Conservation (phyloP, 2,113 vertebrate genomes). For the Naja naja region DNA sequence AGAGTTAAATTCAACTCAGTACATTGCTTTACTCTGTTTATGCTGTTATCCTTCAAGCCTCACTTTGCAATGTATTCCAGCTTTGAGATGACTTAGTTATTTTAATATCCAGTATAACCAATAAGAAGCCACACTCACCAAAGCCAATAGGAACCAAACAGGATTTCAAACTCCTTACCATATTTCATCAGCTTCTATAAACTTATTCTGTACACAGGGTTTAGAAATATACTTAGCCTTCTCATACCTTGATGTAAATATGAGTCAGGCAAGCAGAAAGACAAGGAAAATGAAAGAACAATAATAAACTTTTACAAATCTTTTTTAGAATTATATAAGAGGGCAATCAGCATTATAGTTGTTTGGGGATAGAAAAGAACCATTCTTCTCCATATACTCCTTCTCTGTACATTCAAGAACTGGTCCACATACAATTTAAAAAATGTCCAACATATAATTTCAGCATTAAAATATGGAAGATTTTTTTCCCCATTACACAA, state of each 20-base stretch:
- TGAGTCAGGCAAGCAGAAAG: not conserved
- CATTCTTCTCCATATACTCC: not conserved
- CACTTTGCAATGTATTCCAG: not conserved
- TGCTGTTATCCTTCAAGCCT: not conserved
- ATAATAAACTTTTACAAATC: not conserved
- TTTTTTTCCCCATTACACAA: not conserved
- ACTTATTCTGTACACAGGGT: not conserved
- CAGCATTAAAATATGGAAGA: not conserved
- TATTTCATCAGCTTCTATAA: not conserved
- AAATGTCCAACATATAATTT: not conserved
- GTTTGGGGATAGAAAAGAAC: not conserved
- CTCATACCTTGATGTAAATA: not conserved
- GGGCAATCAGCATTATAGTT: not conserved
- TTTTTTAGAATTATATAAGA: not conserved
- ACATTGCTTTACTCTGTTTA: not conserved
- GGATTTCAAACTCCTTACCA: not conserved
- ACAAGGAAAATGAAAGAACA: not conserved
- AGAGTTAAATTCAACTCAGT: not conserved
- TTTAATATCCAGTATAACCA: not conserved
- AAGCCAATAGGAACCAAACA: not conserved
- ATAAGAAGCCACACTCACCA: not conserved
- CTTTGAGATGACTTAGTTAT: not conserved
- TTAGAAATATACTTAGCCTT: not conserved
- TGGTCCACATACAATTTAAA: not conserved
- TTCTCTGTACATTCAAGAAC: not conserved